Conservation (phyloP, 2,113 vertebrate species). For the Heliornis fulica region DNA sequence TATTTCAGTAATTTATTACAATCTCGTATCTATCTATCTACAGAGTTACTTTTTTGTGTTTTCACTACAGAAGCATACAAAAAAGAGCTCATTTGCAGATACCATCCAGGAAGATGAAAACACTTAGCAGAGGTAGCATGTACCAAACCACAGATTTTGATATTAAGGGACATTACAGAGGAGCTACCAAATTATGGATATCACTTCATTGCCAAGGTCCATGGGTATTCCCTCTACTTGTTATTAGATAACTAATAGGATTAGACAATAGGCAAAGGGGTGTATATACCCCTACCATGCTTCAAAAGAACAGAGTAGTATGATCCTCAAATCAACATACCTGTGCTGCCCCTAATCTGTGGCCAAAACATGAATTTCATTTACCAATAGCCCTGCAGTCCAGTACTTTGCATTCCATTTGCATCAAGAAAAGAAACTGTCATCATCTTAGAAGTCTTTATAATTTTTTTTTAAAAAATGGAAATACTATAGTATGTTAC, state of each 20-base stretch:
- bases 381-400: neutral
- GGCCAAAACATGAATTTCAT: neutral
- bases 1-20: neutral
- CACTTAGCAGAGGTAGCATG: neutral
- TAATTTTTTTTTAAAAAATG: neutral
- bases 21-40: neutral
- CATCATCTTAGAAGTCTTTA: neutral
- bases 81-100: neutral
- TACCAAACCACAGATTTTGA: neutral
- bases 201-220: neutral
- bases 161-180: neutral
- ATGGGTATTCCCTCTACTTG: neutral
- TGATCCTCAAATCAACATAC: neutral
- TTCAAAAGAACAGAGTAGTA: neutral
- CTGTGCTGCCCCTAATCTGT: neutral
- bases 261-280: neutral
- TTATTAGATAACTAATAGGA: neutral
- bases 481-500: neutral
- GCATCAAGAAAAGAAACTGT: neutral
- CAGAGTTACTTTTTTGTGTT: neutral
- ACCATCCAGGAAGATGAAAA: neutral
- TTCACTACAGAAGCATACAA: neutral
- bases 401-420: neutral
- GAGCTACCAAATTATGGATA: neutral
- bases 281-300: neutral